Evolutionary conservation across 2,888 invertebrate species (phyloP), one percentile per base, ranked within the genome.

Genomic region (Drosophila robusta): DNA sequence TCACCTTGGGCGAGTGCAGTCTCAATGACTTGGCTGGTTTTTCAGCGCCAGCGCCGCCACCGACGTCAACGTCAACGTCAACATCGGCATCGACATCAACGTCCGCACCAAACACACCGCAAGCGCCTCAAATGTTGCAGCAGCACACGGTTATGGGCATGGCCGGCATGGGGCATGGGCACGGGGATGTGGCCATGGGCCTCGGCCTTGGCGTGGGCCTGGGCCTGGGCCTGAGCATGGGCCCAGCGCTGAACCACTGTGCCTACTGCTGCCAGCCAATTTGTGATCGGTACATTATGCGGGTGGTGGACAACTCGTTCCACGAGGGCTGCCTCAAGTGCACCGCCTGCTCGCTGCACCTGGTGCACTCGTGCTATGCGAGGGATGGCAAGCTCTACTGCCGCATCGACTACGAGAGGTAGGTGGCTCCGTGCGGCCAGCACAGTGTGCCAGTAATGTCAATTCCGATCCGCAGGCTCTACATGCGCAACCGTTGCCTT

Each of bases 321-420:
- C 96, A 96, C 92, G 95, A 96, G 89, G 93, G 94, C 68, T 97
- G 97, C 92, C 94, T 97, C 69, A 95, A 95, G 89, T 97, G 97
- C 92, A 94, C 94, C 80, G 95, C 95, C 73, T 97, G 97, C 90
- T 94, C 95, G 66, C 93, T 94, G 70, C 94, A 94, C 69, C 94
- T 97, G 66, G 94, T 94, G 70, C 95, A 95, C 89, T 95, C 96
- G 67, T 97, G 96, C 91, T 97, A 95, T 92, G 94, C 95, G 49
- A 94, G 95, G 80, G 95, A 96, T 79, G 94, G 95, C 75, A 95
- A 95, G 86, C 93, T 97, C 66, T 96, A 95, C 91, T 97, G 97
- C 92, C 94, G 95, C 86, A 93, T 95, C 69, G 96, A 97, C 92
- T 97, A 96, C 91, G 96, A 96, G 92, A 95, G 95, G 96, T 96